Evolutionary conservation across 1,140 invertebrate species (phyloP).

Genomic region (Drosophila teissieri): DNA sequence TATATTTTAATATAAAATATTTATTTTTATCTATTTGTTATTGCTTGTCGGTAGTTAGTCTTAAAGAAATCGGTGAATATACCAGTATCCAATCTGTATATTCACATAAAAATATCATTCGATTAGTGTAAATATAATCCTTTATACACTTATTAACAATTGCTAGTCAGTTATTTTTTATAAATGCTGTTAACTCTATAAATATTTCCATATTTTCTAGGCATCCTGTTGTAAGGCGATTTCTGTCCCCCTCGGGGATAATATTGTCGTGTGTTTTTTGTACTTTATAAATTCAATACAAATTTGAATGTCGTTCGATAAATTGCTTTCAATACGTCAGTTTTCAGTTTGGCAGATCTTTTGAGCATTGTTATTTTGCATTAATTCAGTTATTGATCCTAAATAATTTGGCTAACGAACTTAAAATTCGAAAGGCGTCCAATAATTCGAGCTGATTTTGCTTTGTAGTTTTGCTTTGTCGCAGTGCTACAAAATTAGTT

Average conservation of each 20-base stretch:
- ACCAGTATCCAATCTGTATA: constrained; percentile 24
- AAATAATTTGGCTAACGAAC: constrained; percentile 28
- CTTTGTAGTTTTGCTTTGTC: constrained; percentile 7
- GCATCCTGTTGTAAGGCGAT: constrained; percentile 32
- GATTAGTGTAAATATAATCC: constrained; percentile 31
- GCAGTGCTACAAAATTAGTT: constrained; percentile 27
- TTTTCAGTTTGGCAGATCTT: constrained; percentile 18
- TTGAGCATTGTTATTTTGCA: constrained; percentile 28
- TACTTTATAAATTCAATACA: constrained; percentile 7
- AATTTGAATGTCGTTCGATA: constrained; percentile 7
- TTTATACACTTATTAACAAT: constrained; percentile 54
- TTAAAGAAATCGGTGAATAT: constrained; percentile 34
- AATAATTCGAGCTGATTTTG: constrained; percentile 3
- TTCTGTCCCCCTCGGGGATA: constrained; percentile 6
- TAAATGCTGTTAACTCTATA: constrained; percentile 37
- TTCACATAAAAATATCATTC: constrained; percentile 40
- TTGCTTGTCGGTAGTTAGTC: constrained; percentile 48
- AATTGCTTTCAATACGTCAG: constrained; percentile 15
- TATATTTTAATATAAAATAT: constrained; percentile 24
- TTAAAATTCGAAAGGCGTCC: constrained; percentile 29
- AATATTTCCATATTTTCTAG: constrained; percentile 51
- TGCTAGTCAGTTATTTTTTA: constrained; percentile 36
- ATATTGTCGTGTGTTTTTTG: constrained; percentile 43
- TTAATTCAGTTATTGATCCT: constrained; percentile 23
- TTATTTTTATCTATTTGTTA: constrained; percentile 43